Percentiles rank a stretch among this genome's conserved stretches.
Evolutionary conservation across 2,797 vertebrate genomes (phyloP).

Genomic region (Poecilia wingei): DNA sequence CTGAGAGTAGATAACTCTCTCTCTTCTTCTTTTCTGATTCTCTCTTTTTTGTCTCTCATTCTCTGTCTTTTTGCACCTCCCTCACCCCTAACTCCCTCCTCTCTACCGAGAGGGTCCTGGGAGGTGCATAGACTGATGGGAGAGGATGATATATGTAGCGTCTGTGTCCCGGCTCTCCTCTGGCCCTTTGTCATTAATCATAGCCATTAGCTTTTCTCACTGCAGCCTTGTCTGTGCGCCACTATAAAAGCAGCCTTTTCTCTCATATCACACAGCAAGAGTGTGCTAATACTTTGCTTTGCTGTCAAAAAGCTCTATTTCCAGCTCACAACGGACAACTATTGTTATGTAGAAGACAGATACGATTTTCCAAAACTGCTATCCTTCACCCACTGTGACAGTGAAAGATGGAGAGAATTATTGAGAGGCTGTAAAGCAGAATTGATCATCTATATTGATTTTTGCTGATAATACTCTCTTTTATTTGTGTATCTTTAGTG

Average conservation of each 20-base stretch:
- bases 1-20: conserved; percentile 87
- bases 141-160: conserved; percentile 99
- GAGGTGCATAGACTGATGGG: conserved; percentile 99
- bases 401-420: conserved; percentile 55
- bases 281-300: conserved; percentile 73
- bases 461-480: conserved; percentile 54
- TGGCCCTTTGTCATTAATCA: conserved; percentile 99
- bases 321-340: conserved; percentile 55
- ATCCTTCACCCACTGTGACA: conserved; percentile 47
- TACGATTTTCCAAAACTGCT: conserved; percentile 56
- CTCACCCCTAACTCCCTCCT: neutral
- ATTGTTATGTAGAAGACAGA: conserved; percentile 74
- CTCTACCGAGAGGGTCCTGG: conserved; percentile 87
- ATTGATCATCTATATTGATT: conserved; percentile 74
- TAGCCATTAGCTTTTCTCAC: conserved; percentile 99
- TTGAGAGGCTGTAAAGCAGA: conserved; percentile 65
- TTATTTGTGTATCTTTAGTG: conserved; percentile 33
- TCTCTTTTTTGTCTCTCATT: conserved; percentile 38
- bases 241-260: conserved; percentile 89
- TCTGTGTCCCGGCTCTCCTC: conserved; percentile 99
- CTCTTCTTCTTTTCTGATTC: conserved; percentile 30
- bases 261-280: conserved; percentile 85
- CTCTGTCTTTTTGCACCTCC: conserved; percentile 12
- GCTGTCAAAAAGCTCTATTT: conserved; percentile 73
- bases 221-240: conserved; percentile 93